Evolutionary conservation across 1,140 invertebrate species (phyloP), one percentile per base, ranked within the genome.

Genomic region (Aphaenogaster floridana): DNA sequence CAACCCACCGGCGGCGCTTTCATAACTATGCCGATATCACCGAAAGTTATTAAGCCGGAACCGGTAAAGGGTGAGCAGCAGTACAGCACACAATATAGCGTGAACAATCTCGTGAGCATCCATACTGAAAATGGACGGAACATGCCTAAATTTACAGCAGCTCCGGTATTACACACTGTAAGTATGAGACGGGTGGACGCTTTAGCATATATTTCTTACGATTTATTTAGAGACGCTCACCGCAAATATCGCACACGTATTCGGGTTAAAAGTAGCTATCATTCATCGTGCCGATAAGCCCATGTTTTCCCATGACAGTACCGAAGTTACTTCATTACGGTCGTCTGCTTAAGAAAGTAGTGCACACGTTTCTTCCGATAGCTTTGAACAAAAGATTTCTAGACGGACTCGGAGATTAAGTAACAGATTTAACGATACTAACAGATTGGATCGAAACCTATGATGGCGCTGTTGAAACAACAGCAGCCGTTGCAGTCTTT

Each of bases 1-100:
- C 98, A 98, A 95, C 98, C 98, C 8, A 98, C 97, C 77, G 98
- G 98, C 63, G 97, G 98, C 39, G 98, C 98, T 63, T 98, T 98
- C 92, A 98, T 98, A 95, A 98, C 97, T 11, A 98, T 98, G 96
- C 98, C 98, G 6, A 95, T 96, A 59, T 97, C 96, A 28, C 96
- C 96, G 0, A 96, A 97, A 94, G 95, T 96, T 71, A 91, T 93
- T 34, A 95, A 95, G 78, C 92, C 94, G 17, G 94, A 95, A 78
- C 86, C 93, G 15, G 90, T 94, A 7, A 94, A 94, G 86, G 93
- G 66, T 34, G 95, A 95, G 39, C 94, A 95, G 34, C 94, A 95
- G 28, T 95, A 94, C 61, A 94, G 92, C 39, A 94, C 94, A 2
- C 94, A 95, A 63, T 95, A 95, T 54, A 95, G 92, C 42, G 92